Conservation (phyloP, 2,888 invertebrate genomes). For the Mactromeris polynyma region DNA sequence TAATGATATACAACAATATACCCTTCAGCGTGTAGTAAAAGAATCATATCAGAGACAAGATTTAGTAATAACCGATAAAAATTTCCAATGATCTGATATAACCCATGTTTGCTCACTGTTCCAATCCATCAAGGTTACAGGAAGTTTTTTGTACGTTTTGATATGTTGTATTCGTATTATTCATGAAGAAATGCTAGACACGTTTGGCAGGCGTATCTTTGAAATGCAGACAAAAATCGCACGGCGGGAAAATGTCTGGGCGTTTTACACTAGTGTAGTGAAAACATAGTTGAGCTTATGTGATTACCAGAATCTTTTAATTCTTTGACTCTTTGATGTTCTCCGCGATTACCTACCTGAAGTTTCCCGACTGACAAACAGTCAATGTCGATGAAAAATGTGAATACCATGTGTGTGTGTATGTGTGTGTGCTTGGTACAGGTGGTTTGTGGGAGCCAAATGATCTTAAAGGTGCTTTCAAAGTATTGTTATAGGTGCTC, state of each 20-base stretch:
- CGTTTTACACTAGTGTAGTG: conserved; percentile 35
- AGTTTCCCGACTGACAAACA: conserved; percentile 21
- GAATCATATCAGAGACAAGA: neutral
- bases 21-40: no score
- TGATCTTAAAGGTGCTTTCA: neutral
- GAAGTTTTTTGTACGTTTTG: neutral
- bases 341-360: conserved; percentile 38
- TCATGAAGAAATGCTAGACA: conserved; percentile 37
- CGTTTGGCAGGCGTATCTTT: conserved; percentile 30
- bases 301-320: conserved; percentile 40
- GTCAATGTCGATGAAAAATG: conserved; percentile 30
- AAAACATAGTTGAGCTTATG: conserved; percentile 45
- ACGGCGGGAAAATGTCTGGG: conserved; percentile 44
- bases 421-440: conserved; percentile 9
- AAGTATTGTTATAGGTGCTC: neutral
- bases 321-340: conserved; percentile 47
- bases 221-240: conserved; percentile 42
- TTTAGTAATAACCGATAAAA: neutral
- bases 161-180: neutral
- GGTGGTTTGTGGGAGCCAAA: conserved; percentile 20
- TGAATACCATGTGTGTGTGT: conserved; percentile 32
- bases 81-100: neutral
- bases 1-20: no score
- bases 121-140: neutral
- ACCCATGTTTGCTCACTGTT: neutral